These are phyloP conservation scores for Zaprionus vittiger DNA, from an alignment of 1,140 invertebrate species.

Conservation along the genomic window DNA sequence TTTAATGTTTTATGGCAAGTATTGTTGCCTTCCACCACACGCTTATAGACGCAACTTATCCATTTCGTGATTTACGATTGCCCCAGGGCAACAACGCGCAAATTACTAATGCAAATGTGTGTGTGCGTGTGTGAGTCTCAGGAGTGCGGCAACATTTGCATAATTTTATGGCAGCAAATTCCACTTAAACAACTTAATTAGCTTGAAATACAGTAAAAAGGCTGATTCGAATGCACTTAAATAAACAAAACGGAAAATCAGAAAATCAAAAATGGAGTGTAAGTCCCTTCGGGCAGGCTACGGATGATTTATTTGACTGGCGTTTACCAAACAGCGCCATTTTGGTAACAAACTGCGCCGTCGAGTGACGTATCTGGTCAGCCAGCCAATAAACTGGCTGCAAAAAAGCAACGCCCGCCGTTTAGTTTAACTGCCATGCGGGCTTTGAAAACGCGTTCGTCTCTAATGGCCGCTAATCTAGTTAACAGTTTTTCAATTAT, in stretches of 20 bases:
- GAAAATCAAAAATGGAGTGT: conserved; percentile 67
- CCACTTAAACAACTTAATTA: conserved; percentile 80
- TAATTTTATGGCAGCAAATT: conserved; percentile 80
- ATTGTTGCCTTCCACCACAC: conserved; percentile 1
- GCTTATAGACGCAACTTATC: conserved; percentile 49
- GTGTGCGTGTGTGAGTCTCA: conserved; percentile 26
- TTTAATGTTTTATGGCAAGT: not conserved
- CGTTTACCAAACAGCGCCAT: conserved; percentile 51
- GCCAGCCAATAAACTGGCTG: conserved; percentile 51
- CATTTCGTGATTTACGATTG: conserved; percentile 71
- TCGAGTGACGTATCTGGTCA: conserved; percentile 34
- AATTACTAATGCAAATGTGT: conserved; percentile 77
- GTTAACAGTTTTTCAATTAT: conserved; percentile 83
- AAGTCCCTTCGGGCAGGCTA: conserved; percentile 68
- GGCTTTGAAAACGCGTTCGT: conserved; percentile 45
- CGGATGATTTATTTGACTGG: conserved; percentile 62
- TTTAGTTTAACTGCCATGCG: conserved; percentile 13
- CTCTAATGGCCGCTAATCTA: conserved; percentile 79
- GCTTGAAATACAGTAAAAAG: conserved; percentile 63
- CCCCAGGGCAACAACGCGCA: conserved; percentile 58
- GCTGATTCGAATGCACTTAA: conserved; percentile 76
- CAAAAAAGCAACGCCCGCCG: conserved; percentile 45
- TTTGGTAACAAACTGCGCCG: conserved; percentile 46
- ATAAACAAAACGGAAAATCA: conserved; percentile 58
- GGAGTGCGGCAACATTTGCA: conserved; percentile 63